phyloP scores from a whole-genome alignment of 2,113 vertebrate species.

The Empidonax traillii region DNA sequence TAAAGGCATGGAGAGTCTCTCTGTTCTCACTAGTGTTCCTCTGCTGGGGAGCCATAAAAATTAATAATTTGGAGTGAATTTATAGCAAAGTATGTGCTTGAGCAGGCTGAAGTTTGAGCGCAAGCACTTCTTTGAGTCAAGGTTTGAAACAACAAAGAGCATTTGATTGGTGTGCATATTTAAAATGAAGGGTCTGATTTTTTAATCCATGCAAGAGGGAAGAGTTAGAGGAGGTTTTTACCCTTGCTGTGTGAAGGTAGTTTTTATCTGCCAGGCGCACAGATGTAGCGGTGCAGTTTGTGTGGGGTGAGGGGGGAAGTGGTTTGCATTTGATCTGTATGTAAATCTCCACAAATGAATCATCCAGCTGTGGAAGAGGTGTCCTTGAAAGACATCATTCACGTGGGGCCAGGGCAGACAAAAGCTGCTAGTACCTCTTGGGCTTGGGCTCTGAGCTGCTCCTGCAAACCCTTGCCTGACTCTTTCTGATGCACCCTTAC shows the following conservation, averaged over 20 bases:
- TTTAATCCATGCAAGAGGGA: neutral
- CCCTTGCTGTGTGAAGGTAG: neutral
- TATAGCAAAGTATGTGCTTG: neutral
- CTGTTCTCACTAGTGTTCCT: neutral
- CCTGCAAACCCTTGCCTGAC: neutral
- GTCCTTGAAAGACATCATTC: neutral
- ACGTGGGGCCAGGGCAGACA: rapidly evolving
- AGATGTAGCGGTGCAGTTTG: neutral
- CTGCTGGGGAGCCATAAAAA: neutral
- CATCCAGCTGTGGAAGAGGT: neutral
- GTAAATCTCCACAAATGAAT: constrained; percentile 10
- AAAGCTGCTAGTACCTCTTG: neutral
- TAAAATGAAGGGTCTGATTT: neutral
- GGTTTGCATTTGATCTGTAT: constrained; percentile 10
- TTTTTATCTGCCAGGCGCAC: constrained; percentile 8
- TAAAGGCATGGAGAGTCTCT: neutral
- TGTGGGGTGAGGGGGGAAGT: neutral
- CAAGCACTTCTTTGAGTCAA: neutral
- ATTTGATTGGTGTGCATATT: neutral
- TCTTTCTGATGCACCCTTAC: neutral
- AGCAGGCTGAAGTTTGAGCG: neutral
- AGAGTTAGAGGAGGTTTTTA: neutral
- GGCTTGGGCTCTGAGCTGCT: neutral
- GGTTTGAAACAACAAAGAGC: neutral
- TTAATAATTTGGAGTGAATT: neutral